These are phyloP conservation scores for Linyphia triangularis DNA, from an alignment of 2,888 invertebrate genomes.

Conservation along the genomic window DNA sequence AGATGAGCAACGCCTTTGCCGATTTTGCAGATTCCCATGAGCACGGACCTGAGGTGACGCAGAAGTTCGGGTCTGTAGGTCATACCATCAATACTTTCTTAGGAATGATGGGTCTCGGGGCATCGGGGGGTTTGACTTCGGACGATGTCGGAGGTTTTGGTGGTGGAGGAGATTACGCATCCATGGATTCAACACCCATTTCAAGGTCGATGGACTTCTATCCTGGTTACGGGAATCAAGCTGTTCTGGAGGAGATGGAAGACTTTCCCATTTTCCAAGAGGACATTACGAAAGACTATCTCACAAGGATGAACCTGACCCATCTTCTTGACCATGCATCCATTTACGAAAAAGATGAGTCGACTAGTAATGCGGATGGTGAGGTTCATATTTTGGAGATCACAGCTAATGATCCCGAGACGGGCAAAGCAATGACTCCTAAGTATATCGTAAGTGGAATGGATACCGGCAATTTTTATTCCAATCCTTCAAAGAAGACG, in stretches of 20 bases:
- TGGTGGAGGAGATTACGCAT: constrained; percentile 37
- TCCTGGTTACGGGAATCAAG: constrained; percentile 69
- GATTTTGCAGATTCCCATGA: constrained; percentile 66
- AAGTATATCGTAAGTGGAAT: background rate
- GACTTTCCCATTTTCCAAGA: constrained; percentile 52
- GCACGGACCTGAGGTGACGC: constrained; percentile 61
- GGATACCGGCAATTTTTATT: background rate
- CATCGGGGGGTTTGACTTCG: background rate
- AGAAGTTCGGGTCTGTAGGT: constrained; percentile 65
- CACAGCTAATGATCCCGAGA: background rate
- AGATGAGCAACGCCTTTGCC: constrained; percentile 69
- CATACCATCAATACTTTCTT: constrained; percentile 59
- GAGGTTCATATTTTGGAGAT: background rate
- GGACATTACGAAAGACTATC: constrained; percentile 58
- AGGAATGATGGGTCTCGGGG: constrained; percentile 67
- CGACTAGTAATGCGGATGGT: background rate
- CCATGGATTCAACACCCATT: constrained; percentile 51
- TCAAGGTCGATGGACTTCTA: constrained; percentile 68
- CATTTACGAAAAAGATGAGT: background rate
- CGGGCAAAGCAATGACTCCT: background rate
- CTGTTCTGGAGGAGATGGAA: constrained; percentile 56
- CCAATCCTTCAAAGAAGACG: background rate
- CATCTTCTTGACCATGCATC: background rate
- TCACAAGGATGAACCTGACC: constrained; percentile 60
- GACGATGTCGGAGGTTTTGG: constrained; percentile 37